Base-by-base conservation (phyloP, 1,140 invertebrate species). In the Gonioctena quinquepunctata region DNA sequence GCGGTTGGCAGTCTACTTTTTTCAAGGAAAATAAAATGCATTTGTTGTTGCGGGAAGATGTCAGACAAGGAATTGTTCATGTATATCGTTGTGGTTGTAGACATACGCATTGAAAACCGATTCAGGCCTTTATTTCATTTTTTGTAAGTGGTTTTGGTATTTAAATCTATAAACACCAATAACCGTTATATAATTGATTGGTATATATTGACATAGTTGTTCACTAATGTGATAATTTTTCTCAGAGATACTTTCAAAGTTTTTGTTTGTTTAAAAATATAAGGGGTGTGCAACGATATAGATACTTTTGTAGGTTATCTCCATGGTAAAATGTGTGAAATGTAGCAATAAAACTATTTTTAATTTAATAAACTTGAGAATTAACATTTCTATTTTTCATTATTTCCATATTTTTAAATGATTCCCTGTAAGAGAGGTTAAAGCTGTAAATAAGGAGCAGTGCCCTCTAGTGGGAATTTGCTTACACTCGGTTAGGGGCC, bases 321-420 rank as follows among this genome's bases (percentile, higher is more conserved):
- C 16, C 16, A 42, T 42, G 25, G 26, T 62, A 62, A 16, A 28
- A 18, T 62, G 60, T 28, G 60, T 62, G 60, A 62, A 62, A 22
- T 62, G 60, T 62, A 62, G 60, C 60, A 62, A 62, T 62, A 62
- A 62, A 62, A 62, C 27, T 62, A 62, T 62, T 62, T 62, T 62
- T 62, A 62, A 62, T 62, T 62, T 62, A 62, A 62, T 33, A 62
- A 62, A 57, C 13, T 25, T 22, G 13, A 57, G 22, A 13, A 25
- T 13, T 57, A 57, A 18, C 13, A 42, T n/a, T n/a, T n/a, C n/a
- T n/a, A n/a, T n/a, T n/a, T n/a, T n/a, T n/a, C n/a, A n/a, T n/a
- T n/a, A n/a, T n/a, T n/a, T n/a, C n/a, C n/a, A n/a, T n/a, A n/a
- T n/a, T n/a, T n/a, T n/a, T n/a, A n/a, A n/a, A n/a, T n/a, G n/a